Evolutionary conservation across 1,140 invertebrate species (phyloP).

Genomic region (Papilio polytes): DNA sequence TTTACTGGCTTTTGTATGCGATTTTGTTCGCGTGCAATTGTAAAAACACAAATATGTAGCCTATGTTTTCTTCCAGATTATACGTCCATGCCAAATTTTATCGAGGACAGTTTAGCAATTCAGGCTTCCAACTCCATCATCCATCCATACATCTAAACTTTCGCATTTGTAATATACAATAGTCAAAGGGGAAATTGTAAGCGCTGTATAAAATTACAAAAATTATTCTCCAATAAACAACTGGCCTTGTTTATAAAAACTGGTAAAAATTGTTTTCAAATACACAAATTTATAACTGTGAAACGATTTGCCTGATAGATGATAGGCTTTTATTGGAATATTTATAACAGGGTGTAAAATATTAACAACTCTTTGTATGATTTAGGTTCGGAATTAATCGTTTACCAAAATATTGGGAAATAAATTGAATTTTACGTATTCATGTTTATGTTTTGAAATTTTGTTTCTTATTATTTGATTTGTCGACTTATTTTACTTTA

Average conservation of each 20-base stretch:
- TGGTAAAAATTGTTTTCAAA: not conserved
- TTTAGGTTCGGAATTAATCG: conserved; percentile 7
- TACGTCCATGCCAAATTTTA: too few relatives aligned
- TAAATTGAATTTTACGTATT: not conserved
- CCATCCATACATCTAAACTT: too few relatives aligned
- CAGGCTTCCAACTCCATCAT: too few relatives aligned
- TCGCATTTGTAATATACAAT: too few relatives aligned
- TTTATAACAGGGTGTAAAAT: not conserved
- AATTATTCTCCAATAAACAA: not conserved
- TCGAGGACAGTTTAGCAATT: too few relatives aligned
- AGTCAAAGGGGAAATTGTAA: too few relatives aligned
- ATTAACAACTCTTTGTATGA: conserved; percentile 11
- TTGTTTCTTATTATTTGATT: not conserved
- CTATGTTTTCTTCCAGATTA: too few relatives aligned
- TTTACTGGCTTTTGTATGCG: too few relatives aligned
- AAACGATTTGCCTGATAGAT: not conserved
- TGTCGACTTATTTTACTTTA: not conserved
- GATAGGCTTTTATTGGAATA: conserved; percentile 9
- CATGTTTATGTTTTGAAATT: not conserved
- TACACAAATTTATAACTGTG: not conserved
- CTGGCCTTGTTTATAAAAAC: not conserved
- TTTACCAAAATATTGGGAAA: not conserved
- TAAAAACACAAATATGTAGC: too few relatives aligned
- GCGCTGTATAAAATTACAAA: not conserved
- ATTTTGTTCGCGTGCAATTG: too few relatives aligned